Conservation (phyloP, 1,140 invertebrate species). For the Hyphantria cunea region DNA sequence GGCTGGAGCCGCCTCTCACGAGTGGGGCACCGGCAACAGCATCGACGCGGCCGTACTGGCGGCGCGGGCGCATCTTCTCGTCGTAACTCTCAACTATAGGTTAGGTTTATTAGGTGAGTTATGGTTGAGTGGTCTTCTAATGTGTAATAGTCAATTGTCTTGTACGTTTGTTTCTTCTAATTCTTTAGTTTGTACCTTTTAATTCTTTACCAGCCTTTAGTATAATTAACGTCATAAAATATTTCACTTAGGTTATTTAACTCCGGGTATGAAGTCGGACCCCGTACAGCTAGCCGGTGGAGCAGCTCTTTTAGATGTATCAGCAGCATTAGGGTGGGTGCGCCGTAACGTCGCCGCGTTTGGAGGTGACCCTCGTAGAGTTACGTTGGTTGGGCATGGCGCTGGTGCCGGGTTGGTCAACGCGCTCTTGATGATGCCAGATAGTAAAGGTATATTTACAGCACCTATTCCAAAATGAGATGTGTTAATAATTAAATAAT, state of each 20-base stretch:
- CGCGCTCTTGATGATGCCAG: slow-evolving; percentile 89
- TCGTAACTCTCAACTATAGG: slow-evolving; percentile 95
- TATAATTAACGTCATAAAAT: too few relatives aligned
- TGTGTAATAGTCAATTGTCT: too few relatives aligned
- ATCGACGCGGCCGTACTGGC: slow-evolving; percentile 94
- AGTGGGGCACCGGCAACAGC: slow-evolving; percentile 92
- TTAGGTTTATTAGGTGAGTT: slow-evolving; percentile 91
- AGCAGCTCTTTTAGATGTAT: slow-evolving; percentile 84
- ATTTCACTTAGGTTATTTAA: slow-evolving; percentile 85
- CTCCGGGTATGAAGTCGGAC: slow-evolving; percentile 76
- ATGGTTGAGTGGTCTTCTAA: too few relatives aligned
- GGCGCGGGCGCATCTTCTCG: slow-evolving; percentile 93
- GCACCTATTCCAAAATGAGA: background rate
- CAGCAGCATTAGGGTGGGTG: slow-evolving; percentile 89
- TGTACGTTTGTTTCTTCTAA: too few relatives aligned
- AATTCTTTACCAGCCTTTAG: too few relatives aligned
- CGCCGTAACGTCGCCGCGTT: slow-evolving; percentile 90
- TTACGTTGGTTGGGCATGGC: slow-evolving; percentile 94
- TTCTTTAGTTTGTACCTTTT: too few relatives aligned
- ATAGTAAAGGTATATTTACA: slow-evolving; percentile 84
- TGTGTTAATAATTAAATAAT: too few relatives aligned
- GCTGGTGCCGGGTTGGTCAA: slow-evolving; percentile 93
- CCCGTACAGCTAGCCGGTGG: slow-evolving; percentile 55
- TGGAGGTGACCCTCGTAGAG: slow-evolving; percentile 89
- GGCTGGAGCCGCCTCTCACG: slow-evolving; percentile 92